Base-by-base conservation (phyloP, 2,888 invertebrate genomes). In the Cecidostiba fungosa region DNA sequence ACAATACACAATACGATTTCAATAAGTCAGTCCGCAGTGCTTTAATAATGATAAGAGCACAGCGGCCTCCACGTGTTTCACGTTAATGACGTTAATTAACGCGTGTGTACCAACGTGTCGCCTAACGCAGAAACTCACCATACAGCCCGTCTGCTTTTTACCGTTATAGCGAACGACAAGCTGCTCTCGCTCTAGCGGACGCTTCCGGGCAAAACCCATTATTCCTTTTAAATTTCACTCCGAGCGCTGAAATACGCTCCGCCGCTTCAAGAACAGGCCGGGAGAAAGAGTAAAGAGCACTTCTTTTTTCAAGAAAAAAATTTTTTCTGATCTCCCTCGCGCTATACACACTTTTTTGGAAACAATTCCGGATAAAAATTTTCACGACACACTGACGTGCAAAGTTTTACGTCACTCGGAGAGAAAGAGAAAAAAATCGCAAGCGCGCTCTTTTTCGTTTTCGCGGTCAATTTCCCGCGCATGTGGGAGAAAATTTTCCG, bases 71-170 rank as follows among this genome's bases (percentile, higher is more conserved):
- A 6, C 54, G 54, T 23, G 54, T 59, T 59, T 59, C 8, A 59
- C 5, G 29, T 62, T 62, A 81, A 81, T 19, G 43, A 47, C 47
- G 62, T 74, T 81, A 81, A 81, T 74, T 73, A 81, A 81, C 81
- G 74, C 62, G 62, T 47, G 62, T 47, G 59, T 74, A 16, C 32
- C 54, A 6, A 59, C 54, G n/a, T 59, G 54, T 59, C 8, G 54
- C 1, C 6, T 23, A n/a, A 19, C 23, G 54, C 8, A 23, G 54
- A 59, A 59, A n/a, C n/a, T n/a, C 23, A 8, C 54, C 54, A n/a
- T n/a, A 59, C 54, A 23, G n/a, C 19, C 54, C 54, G 23, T 59
- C 23, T 23, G 54, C n/a, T n/a, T 59, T 59, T 59, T n/a, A 59
- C 54, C 54, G 54, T 59, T n/a, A 59, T 59, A 59, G 8, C 8